Conservation (phyloP, 2,113 vertebrate species). For the Columba livia region DNA sequence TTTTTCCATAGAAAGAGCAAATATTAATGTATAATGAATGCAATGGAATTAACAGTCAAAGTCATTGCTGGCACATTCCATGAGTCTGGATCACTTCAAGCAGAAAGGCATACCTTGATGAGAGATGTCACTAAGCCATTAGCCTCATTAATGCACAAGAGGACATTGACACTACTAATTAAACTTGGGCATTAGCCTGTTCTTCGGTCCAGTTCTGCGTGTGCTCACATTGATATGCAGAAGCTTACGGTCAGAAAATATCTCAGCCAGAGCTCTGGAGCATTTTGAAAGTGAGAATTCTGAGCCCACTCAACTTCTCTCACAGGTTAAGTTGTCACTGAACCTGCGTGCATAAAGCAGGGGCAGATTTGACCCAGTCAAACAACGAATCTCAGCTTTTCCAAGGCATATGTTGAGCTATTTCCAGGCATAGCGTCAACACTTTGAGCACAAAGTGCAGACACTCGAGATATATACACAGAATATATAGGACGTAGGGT, state of each 20-base stretch:
- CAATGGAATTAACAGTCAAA: neutral
- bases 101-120: neutral
- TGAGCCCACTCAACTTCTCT: neutral
- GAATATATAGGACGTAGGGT: neutral
- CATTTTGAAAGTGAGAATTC: neutral
- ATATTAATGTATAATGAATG: neutral
- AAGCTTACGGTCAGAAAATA: neutral
- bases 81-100: neutral
- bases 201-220: neutral
- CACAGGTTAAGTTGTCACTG: neutral
- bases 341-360: neutral
- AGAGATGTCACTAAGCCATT: neutral
- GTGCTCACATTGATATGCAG: neutral
- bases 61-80: neutral
- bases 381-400: neutral
- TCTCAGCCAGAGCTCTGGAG: neutral
- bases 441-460: neutral
- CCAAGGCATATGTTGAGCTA: neutral
- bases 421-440: neutral
- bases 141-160: neutral
- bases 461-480: rapidly evolving
- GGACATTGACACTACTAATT: neutral
- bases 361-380: neutral
- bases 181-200: neutral
- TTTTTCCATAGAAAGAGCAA: neutral